Conservation (phyloP, 2,888 invertebrate genomes). For the Cheilosia soror region DNA sequence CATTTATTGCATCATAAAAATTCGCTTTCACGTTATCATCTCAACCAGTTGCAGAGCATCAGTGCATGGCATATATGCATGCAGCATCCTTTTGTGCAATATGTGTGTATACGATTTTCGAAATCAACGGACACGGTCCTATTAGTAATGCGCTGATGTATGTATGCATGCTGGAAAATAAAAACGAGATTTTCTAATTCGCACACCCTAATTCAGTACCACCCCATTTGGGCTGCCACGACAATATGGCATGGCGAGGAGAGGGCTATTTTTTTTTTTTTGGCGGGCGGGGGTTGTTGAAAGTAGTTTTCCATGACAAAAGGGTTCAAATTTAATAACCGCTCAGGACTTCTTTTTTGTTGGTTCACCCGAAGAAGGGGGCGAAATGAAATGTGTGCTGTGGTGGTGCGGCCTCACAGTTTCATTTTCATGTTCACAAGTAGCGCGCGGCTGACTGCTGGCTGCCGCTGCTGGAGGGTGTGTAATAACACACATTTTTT, state of each 20-base stretch:
- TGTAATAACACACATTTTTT: constrained; percentile 58
- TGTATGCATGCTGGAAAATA: constrained; percentile 16
- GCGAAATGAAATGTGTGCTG: constrained; percentile 24
- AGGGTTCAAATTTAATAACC: constrained; percentile 76
- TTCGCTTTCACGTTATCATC: constrained; percentile 62
- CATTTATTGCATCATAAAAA: constrained; percentile 71
- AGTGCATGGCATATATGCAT: background rate
- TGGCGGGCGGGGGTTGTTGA: constrained; percentile 27
- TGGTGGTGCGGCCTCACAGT: constrained; percentile 43
- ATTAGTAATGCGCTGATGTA: constrained; percentile 53
- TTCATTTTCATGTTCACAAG: constrained; percentile 63
- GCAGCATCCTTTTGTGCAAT: constrained; percentile 19
- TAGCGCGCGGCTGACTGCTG: constrained; percentile 11
- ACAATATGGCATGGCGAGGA: constrained; percentile 63
- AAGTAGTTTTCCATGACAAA: constrained; percentile 73
- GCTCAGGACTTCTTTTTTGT: constrained; percentile 55
- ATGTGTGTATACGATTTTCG: background rate
- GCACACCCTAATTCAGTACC: constrained; percentile 66
- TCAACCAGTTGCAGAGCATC: constrained; percentile 66
- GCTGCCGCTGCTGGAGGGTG: constrained; percentile 34
- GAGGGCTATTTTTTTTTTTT: background rate
- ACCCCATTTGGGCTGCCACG: constrained; percentile 61
- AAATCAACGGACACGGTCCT: constrained; percentile 35
- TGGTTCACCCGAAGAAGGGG: constrained; percentile 18
- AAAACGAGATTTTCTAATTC: constrained; percentile 74